Conservation (phyloP, 2,113 vertebrate genomes). For the Notothenia coriiceps region DNA sequence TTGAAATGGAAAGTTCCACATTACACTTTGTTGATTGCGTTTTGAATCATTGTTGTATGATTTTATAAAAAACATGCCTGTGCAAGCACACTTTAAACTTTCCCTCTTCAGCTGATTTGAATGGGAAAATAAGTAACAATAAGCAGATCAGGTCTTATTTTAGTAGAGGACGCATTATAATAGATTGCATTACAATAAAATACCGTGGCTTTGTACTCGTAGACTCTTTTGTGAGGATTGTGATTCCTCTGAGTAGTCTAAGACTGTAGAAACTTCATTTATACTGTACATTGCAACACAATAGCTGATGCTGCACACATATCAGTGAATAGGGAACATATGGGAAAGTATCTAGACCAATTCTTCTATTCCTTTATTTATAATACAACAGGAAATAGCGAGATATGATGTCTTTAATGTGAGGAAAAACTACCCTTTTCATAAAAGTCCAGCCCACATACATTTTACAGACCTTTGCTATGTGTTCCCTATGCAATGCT, state of each 20-base stretch:
- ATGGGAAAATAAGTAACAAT: background rate
- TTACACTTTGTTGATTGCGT: background rate
- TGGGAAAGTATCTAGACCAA: background rate
- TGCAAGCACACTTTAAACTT: background rate
- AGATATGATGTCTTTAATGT: background rate
- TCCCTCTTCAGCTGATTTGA: conserved; percentile 1
- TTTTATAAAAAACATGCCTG: no score
- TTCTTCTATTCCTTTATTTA: background rate
- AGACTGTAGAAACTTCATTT: background rate
- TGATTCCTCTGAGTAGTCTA: background rate
- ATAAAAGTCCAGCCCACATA: no score
- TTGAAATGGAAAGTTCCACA: no score
- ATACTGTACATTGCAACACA: background rate
- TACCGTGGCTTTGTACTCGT: background rate
- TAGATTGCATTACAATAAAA: background rate
- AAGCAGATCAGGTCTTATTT: background rate
- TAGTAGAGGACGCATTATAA: background rate
- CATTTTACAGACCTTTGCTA: background rate
- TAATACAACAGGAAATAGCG: background rate
- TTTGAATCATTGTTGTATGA: background rate
- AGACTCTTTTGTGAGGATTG: background rate
- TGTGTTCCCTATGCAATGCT: background rate
- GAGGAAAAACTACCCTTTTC: background rate
- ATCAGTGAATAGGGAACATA: background rate
- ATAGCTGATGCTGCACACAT: background rate